Evolutionary conservation across 2,113 vertebrate species (phyloP).

Genomic region (Phyllostomus hastatus): DNA sequence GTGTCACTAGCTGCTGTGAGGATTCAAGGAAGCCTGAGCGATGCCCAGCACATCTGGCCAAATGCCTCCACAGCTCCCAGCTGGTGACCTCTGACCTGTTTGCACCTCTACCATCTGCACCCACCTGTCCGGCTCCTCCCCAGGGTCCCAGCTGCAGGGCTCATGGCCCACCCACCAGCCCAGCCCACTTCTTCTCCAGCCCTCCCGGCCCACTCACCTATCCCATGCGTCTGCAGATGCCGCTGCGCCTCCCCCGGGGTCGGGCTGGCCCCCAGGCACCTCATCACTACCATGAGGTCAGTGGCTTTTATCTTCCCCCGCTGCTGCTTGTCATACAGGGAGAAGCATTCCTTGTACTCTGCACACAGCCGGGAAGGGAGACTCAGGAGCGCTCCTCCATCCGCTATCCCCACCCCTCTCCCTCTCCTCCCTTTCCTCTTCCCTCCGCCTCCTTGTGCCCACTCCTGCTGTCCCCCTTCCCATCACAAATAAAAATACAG

Average conservation of each 20-base stretch:
- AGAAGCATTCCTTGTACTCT: conserved; percentile 99
- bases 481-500: background rate
- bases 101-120: background rate
- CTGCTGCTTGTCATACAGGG: conserved; percentile 94
- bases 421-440: no score
- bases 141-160: background rate
- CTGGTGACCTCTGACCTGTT: background rate
- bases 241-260: conserved; percentile 87
- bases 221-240: conserved; percentile 90
- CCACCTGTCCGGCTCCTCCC: rapidly evolving
- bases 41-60: background rate
- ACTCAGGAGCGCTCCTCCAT: rapidly evolving
- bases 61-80: background rate
- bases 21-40: background rate
- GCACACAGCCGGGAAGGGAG: background rate
- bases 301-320: conserved; percentile 89
- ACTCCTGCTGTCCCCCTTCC: background rate
- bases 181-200: background rate
- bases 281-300: conserved; percentile 93
- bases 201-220: conserved; percentile 81
- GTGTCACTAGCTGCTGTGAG: background rate
- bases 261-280: conserved; percentile 91
- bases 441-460: background rate
- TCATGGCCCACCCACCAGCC: background rate
- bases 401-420: rapidly evolving